A percentile compares a stretch with the other conserved stretches of the same genome.
Evolutionary conservation across 2,113 vertebrate species (phyloP).

Genomic region (Seriola aureovittata): DNA sequence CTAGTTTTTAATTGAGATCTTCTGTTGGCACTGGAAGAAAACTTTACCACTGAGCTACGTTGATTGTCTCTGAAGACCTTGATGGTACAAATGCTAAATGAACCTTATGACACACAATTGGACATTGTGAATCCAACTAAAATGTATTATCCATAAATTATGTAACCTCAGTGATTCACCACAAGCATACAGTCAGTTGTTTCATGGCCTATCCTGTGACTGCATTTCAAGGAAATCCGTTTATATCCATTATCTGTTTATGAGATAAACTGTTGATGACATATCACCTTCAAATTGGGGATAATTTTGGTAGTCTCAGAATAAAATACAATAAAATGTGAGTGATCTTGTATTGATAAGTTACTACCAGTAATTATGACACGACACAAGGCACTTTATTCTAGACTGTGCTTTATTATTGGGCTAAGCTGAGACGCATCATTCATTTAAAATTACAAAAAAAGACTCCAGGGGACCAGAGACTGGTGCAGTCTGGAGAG

Average conservation of each 20-base stretch:
- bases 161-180: constrained; percentile 9
- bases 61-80: not conserved
- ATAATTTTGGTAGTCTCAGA: not conserved
- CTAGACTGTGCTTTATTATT: constrained; percentile 99
- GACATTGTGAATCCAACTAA: constrained; percentile 4
- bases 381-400: constrained; percentile 82
- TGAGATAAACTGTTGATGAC: not conserved
- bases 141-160: constrained; percentile 22
- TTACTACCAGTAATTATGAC: constrained; percentile 67
- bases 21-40: not conserved
- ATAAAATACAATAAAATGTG: not conserved
- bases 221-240: not conserved
- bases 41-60: not conserved
- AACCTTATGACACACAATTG: constrained; percentile 7
- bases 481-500: constrained; percentile 93
- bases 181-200: not conserved
- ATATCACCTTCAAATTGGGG: not conserved
- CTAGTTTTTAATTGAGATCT: constrained; percentile 10
- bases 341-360: not conserved
- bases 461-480: constrained; percentile 98
- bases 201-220: not conserved
- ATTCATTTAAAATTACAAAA: constrained; percentile 99
- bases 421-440: constrained; percentile 99
- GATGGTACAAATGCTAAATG: not conserved
- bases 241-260: not conserved